These are phyloP conservation scores for Phortica okadai DNA, from an alignment of 2,888 invertebrate genomes.

Conservation along the genomic window DNA sequence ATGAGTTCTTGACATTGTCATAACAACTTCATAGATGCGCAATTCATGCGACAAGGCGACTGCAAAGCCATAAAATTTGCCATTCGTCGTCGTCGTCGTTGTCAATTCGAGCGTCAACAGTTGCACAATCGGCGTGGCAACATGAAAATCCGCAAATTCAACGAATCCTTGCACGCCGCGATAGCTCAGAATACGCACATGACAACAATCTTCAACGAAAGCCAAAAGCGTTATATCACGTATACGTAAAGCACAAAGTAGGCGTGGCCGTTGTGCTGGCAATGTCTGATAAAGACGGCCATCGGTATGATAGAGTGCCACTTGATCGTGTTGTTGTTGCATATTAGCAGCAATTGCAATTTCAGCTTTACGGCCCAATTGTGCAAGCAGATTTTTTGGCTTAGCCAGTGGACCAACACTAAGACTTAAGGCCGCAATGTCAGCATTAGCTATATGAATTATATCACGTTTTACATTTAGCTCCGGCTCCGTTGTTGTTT, in stretches of 20 bases:
- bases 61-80: constrained; percentile 55
- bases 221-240: constrained; percentile 78
- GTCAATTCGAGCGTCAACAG: constrained; percentile 55
- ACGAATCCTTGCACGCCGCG: constrained; percentile 75
- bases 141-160: constrained; percentile 62
- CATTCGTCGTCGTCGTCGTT: constrained; percentile 46
- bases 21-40: constrained; percentile 65
- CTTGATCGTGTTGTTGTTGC: constrained; percentile 61
- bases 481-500: neutral
- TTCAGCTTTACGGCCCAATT: constrained; percentile 47
- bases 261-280: constrained; percentile 77
- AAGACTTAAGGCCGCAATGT: constrained; percentile 51
- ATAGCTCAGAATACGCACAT: constrained; percentile 67
- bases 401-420: constrained; percentile 45
- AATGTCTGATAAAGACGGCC: constrained; percentile 78
- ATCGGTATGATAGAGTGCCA: constrained; percentile 74
- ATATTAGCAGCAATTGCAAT: constrained; percentile 46
- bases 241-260: constrained; percentile 73
- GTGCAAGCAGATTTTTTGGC: constrained; percentile 49
- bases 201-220: constrained; percentile 75
- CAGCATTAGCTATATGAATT: constrained; percentile 15
- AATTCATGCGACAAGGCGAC: constrained; percentile 52
- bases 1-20: constrained; percentile 25
- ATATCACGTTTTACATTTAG: neutral
- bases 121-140: neutral